Evolutionary conservation across 2,888 invertebrate species (phyloP).

Genomic region (Drosophila recens): DNA sequence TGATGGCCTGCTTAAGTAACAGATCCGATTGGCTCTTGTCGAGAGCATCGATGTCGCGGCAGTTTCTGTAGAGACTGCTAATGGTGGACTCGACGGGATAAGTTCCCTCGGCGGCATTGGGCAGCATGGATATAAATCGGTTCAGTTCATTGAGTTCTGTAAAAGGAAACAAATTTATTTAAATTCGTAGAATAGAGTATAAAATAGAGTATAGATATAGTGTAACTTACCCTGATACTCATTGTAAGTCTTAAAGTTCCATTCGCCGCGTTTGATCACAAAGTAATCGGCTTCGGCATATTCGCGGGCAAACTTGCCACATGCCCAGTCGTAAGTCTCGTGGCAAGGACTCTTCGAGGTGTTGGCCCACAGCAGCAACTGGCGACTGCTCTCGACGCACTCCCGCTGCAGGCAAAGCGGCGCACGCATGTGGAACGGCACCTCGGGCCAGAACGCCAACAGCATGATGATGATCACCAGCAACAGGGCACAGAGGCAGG

Average conservation of each 20-base stretch:
- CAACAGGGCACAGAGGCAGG: slow-evolving; percentile 82
- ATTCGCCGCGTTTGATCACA: slow-evolving; percentile 84
- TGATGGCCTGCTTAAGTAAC: slow-evolving; percentile 82
- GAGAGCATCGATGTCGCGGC: slow-evolving; percentile 83
- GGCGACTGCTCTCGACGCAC: slow-evolving; percentile 84
- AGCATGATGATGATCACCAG: slow-evolving; percentile 82
- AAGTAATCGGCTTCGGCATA: slow-evolving; percentile 82
- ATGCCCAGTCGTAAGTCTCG: slow-evolving; percentile 84
- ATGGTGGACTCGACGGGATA: slow-evolving; percentile 84
- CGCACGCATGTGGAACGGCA: slow-evolving; percentile 83
- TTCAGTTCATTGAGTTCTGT: slow-evolving; percentile 83
- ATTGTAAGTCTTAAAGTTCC: slow-evolving; percentile 84
- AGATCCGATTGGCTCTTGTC: slow-evolving; percentile 84
- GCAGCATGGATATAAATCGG: slow-evolving; percentile 84
- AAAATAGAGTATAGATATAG: no score
- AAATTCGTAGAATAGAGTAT: no score
- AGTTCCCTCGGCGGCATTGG: slow-evolving; percentile 74
- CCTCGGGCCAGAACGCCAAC: slow-evolving; percentile 84
- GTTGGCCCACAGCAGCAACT: slow-evolving; percentile 84
- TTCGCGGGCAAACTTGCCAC: slow-evolving; percentile 84
- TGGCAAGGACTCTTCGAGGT: slow-evolving; percentile 82
- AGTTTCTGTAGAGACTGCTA: slow-evolving; percentile 82
- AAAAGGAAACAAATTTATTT: neutral
- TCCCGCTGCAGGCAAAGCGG: slow-evolving; percentile 84
- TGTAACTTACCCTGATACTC: slow-evolving; percentile 83